Percentiles rank a stretch among this genome's conserved stretches.
phyloP scores from a whole-genome alignment of 2,113 vertebrate species.

The Athene cunicularia region DNA sequence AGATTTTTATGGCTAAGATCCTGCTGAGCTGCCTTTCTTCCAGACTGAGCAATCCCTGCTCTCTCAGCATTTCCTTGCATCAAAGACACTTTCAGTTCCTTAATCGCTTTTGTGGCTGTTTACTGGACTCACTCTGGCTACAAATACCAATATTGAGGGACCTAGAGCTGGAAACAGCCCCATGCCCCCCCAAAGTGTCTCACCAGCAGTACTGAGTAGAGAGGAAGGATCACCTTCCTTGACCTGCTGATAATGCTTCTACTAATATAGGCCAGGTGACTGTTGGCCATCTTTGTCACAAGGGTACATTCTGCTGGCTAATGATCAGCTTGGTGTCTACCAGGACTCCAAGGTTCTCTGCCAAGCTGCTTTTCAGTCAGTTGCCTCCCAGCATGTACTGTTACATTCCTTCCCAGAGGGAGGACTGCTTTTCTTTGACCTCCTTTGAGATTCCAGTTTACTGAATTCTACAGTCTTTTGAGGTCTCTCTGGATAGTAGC shows the following conservation, averaged over 20 bases:
- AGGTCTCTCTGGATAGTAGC: not conserved
- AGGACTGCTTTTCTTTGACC: not conserved
- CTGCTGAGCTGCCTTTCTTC: not conserved
- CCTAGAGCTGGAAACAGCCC: not conserved
- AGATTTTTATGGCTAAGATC: not conserved
- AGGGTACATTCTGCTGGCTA: not conserved
- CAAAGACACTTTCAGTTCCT: not conserved
- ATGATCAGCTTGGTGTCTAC: not conserved
- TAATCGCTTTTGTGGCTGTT: not conserved
- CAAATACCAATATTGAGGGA: not conserved
- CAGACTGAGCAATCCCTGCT: not conserved
- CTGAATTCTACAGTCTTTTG: rapidly evolving
- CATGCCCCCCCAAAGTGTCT: not conserved
- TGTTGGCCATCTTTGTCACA: not conserved
- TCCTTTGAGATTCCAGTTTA: not conserved
- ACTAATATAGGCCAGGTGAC: not conserved
- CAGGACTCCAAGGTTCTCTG: not conserved
- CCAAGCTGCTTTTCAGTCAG: not conserved
- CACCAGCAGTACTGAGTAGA: not conserved
- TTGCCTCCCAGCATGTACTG: not conserved
- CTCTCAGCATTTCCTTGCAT: not conserved
- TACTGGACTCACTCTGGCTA: not conserved
- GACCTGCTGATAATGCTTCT: not conserved
- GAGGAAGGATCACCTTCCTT: not conserved
- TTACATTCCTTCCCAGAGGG: not conserved